Evolutionary conservation across 2,113 vertebrate species (phyloP).

Genomic region (Sturnus vulgaris): DNA sequence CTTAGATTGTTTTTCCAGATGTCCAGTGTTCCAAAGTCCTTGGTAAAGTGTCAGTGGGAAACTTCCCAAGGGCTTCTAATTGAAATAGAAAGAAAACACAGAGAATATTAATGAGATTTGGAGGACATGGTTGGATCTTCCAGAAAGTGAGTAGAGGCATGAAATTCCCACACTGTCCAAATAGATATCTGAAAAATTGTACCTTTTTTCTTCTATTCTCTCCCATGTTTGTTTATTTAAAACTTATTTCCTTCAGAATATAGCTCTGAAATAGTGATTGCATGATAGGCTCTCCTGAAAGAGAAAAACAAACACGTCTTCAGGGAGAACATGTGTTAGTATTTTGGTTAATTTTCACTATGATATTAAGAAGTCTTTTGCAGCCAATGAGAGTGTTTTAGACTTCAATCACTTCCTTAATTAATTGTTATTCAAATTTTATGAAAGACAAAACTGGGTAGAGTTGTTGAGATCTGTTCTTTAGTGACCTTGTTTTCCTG

Average conservation of each 20-base stretch:
- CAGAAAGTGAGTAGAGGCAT: neutral
- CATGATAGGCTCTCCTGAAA: neutral
- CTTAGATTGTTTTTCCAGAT: neutral
- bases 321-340: neutral
- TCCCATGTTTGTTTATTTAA: neutral
- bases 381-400: neutral
- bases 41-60: neutral
- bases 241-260: neutral
- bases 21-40: neutral
- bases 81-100: neutral
- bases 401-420: neutral
- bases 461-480: neutral
- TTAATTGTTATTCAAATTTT: neutral
- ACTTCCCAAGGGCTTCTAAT: neutral
- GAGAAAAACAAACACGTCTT: neutral
- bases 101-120: neutral
- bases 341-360: neutral
- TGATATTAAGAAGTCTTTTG: neutral
- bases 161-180: neutral
- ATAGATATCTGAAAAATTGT: neutral
- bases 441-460: neutral
- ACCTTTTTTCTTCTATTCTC: neutral
- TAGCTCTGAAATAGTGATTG: fast-evolving
- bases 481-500: neutral
- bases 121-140: neutral